Conservation (phyloP, 1,140 invertebrate species). For the Nomia melanderi region DNA sequence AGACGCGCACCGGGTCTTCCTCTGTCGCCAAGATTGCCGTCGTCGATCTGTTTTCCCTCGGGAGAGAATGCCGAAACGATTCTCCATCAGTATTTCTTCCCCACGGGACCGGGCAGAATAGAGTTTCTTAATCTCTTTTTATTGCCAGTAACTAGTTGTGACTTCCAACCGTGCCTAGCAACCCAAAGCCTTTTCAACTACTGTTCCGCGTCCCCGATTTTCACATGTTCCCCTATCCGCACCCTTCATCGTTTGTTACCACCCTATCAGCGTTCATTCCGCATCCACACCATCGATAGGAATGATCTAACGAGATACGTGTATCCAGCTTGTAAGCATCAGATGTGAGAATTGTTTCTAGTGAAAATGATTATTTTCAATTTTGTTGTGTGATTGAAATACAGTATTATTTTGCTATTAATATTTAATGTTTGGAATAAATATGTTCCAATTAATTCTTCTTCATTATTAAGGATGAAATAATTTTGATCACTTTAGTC, state of each 20-base stretch:
- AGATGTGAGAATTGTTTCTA: background rate
- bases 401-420: too few relatives aligned
- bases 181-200: slow-evolving; percentile 57
- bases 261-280: slow-evolving; percentile 37
- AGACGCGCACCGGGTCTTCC: slow-evolving; percentile 14
- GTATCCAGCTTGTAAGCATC: background rate
- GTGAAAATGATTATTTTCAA: too few relatives aligned
- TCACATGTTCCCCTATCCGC: slow-evolving; percentile 6
- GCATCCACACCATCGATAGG: slow-evolving; percentile 32
- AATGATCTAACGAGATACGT: slow-evolving; percentile 43
- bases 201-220: slow-evolving; percentile 43
- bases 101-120: slow-evolving; percentile 47
- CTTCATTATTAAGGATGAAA: too few relatives aligned
- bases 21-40: slow-evolving; percentile 17
- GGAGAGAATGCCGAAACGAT: slow-evolving; percentile 44
- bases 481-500: too few relatives aligned
- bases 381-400: too few relatives aligned
- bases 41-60: slow-evolving; percentile 1
- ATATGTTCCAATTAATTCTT: too few relatives aligned
- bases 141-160: slow-evolving; percentile 72
- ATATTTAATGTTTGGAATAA: too few relatives aligned
- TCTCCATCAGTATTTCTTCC: slow-evolving; percentile 42
- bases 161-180: slow-evolving; percentile 63
- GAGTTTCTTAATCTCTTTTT: slow-evolving; percentile 74
- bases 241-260: slow-evolving; percentile 46